phyloP scores from a whole-genome alignment of 2,797 vertebrate genomes.

The Sebastes melanostomus region DNA sequence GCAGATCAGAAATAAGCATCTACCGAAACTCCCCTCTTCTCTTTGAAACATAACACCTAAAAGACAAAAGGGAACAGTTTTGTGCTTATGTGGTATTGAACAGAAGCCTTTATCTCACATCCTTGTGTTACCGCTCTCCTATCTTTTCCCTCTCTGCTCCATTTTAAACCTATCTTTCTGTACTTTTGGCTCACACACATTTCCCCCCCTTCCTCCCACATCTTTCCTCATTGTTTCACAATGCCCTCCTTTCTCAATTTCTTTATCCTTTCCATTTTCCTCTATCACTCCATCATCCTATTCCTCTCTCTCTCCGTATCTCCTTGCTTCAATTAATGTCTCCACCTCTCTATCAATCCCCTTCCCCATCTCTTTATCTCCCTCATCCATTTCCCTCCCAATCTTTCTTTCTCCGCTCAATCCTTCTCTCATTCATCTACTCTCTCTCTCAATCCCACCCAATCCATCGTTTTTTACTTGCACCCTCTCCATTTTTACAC shows the following conservation, averaged over 20 bases:
- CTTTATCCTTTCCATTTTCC: constrained; percentile 37
- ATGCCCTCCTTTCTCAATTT: constrained; percentile 30
- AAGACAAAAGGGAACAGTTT: constrained; percentile 41
- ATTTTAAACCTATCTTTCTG: constrained; percentile 42
- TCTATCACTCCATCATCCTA: constrained; percentile 27
- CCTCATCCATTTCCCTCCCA: constrained; percentile 39
- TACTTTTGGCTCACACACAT: constrained; percentile 28
- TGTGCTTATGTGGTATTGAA: constrained; percentile 39
- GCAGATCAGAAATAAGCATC: constrained; percentile 19
- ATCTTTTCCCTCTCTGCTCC: constrained; percentile 40
- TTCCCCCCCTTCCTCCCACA: constrained; percentile 14
- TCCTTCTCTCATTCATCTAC: constrained; percentile 16
- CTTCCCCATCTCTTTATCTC: constrained; percentile 38
- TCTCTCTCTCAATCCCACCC: constrained; percentile 11
- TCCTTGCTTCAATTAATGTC: constrained; percentile 49
- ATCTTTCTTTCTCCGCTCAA: constrained; percentile 22
- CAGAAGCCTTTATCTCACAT: constrained; percentile 50
- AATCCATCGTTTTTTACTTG: constrained; percentile 18
- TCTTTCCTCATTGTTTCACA: constrained; percentile 45
- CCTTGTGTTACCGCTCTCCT: constrained; percentile 26
- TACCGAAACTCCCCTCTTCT: constrained; percentile 5
- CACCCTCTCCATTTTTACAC: constrained; percentile 12
- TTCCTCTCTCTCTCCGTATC: constrained; percentile 47
- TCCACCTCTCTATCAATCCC: constrained; percentile 35
- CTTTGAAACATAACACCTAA: constrained; percentile 37